Percentiles rank a stretch among this genome's conserved stretches.
Evolutionary conservation across 2,888 invertebrate species (phyloP).

Genomic region (Sesamia inferens): DNA sequence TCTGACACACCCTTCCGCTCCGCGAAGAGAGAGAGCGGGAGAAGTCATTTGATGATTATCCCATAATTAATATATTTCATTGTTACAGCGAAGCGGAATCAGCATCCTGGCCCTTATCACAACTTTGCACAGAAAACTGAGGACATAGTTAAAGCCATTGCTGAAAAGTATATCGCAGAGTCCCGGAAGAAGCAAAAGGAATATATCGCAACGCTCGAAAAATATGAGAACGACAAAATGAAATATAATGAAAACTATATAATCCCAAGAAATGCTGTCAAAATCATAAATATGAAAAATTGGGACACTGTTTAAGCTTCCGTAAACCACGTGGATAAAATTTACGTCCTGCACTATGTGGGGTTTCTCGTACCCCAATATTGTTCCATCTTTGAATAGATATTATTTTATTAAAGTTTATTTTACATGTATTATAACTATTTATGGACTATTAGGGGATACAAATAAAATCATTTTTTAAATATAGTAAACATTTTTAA

Average conservation of each 20-base stretch:
- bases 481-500: too few species aligned
- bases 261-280: background rate
- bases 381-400: too few species aligned
- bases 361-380: too few species aligned
- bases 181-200: conserved; percentile 5
- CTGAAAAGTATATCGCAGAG: conserved; percentile 11
- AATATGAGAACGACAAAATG: background rate
- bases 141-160: background rate
- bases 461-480: too few species aligned
- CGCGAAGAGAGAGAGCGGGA: too few species aligned
- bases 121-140: conserved; percentile 14
- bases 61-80: background rate
- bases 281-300: conserved; percentile 22
- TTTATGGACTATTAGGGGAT: too few species aligned
- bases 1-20: too few species aligned
- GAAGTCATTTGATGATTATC: too few species aligned
- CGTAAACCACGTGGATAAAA: too few species aligned
- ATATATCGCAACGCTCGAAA: conserved; percentile 10
- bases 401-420: too few species aligned
- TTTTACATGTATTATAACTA: too few species aligned
- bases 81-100: conserved; percentile 30
- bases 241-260: background rate
- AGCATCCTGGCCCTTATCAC: conserved; percentile 17
- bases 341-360: too few species aligned
- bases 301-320: conserved; percentile 19